Evolutionary conservation across 2,797 vertebrate species (phyloP), one percentile per base, ranked within the genome.

Genomic region (Lacerta agilis): DNA sequence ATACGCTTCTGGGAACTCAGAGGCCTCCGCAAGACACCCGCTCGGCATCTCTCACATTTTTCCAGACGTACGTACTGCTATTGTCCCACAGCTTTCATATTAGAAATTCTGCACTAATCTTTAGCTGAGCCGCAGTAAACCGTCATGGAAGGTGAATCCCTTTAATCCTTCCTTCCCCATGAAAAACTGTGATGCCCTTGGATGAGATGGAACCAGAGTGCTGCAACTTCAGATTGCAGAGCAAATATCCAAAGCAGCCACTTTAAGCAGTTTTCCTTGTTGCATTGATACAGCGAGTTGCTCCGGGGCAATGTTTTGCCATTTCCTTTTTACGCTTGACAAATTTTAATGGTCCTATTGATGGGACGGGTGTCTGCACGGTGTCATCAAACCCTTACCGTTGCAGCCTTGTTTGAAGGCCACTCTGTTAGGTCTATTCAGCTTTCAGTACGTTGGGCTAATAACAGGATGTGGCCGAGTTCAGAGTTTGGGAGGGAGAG

Each of bases 281-380:
- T 91, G 76, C 86, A 83, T 91, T 93, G 91, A 86, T 90, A 92
- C 43, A 87, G 36, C 87, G 82, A 92, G 82, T 90, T 91, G 75
- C 92, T 95, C 90, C 89, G 78, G 85, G 91, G 83, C 94, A 94
- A 94, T 90, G 25, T 93, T 95, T 94, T 94, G 95, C 94, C 91
- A 94, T 94, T 92, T 1, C 0, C 87, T 95, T 86, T 94, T 93
- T 91, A 92, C 92, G 94, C 93, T 92, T 94, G 94, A 94, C 83
- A 82, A 93, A 92, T 88, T 94, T 94, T 95, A 93, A 95, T 93
- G 90, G 92, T 93, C 91, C 77, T 89, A 87, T 90, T 91, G 80
- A 91, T 45, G 83, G 82, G 92, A 91, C 91, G 78, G 67, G 79
- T 93, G 84, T 94, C 80, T 86, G 78, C 89, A 90, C 90, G 86